Evolutionary conservation across 2,797 vertebrate genomes (phyloP), one percentile per base, ranked within the genome.

Genomic region (Parauchenoglanis ngamensis): DNA sequence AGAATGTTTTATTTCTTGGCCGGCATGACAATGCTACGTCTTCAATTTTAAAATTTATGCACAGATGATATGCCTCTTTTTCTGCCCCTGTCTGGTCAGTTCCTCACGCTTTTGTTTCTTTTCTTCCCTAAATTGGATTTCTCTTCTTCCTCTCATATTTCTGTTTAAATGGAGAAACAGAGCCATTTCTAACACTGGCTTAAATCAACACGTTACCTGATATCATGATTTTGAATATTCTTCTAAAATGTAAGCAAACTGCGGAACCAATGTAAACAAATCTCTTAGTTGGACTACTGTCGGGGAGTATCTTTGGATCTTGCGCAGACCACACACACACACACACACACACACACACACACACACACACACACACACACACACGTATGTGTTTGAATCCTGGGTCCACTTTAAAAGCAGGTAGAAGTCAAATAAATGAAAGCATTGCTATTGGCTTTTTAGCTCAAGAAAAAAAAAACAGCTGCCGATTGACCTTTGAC

Each of bases 311-410:
- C 57, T 59, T n/a, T 72, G 86, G 85, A 81, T 59, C 10, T 44
- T 49, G 12, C 15, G 28, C 25, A 25, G 86, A 87, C 72, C 72
- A 84, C 81, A 87, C 80, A 87, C 56, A 40, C 28, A 78, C 54
- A 78, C 28, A 35, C 17, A 80, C 56, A 80, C 78, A 59, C 54
- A 59, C 77, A 78, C n/a, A 78, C 75, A 67, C n/a, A 19, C 31
- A 35, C 40, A 72, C 35, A 72, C 35, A 70, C 17, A 73, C 40
- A 72, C 40, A 75, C 23, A 73, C 23, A 73, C 10, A 75, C 23
- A 75, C 4, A 75, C 12, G 11, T n/a, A 75, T 49, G 25, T 52
- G 3, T 77, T 46, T 56, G 17, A 15, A 57, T 57, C n/a, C 77
- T 35, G 54, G 77, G 59, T 79, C 31, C 19, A 57, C 15, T 82